These are phyloP conservation scores for Streptopelia turtur DNA, from an alignment of 2,797 vertebrate genomes.

Conservation along the genomic window DNA sequence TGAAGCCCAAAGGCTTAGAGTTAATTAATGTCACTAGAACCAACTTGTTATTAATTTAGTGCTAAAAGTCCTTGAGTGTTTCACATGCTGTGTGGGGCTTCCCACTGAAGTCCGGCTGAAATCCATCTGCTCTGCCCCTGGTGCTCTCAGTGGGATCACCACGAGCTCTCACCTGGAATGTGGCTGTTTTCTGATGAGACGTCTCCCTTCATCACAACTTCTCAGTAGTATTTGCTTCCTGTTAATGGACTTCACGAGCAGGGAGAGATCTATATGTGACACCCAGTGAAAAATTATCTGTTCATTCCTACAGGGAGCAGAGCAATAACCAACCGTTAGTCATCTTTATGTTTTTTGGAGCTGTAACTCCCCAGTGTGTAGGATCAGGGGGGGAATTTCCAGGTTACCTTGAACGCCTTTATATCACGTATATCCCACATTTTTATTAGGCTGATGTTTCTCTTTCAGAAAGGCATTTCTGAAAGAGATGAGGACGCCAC, in stretches of 20 bases:
- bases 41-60: not conserved
- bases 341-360: not conserved
- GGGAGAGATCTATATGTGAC: not conserved
- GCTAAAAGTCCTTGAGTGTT: not conserved
- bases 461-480: not conserved
- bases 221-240: not conserved
- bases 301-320: not conserved
- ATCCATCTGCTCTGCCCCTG: not conserved
- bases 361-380: not conserved
- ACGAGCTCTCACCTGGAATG: not conserved
- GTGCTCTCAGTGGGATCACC: not conserved
- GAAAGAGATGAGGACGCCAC: not conserved
- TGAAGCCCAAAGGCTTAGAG: not conserved
- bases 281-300: not conserved
- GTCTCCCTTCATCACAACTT: not conserved
- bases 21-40: not conserved
- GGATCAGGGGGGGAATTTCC: not conserved
- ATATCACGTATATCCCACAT: not conserved
- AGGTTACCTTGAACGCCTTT: not conserved
- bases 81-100: not conserved
- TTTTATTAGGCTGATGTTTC: not conserved
- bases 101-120: not conserved
- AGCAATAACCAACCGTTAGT: not conserved
- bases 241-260: not conserved
- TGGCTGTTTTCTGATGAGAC: not conserved